phyloP scores from a whole-genome alignment of 2,888 invertebrate species.

The Acrobasis consociella region DNA sequence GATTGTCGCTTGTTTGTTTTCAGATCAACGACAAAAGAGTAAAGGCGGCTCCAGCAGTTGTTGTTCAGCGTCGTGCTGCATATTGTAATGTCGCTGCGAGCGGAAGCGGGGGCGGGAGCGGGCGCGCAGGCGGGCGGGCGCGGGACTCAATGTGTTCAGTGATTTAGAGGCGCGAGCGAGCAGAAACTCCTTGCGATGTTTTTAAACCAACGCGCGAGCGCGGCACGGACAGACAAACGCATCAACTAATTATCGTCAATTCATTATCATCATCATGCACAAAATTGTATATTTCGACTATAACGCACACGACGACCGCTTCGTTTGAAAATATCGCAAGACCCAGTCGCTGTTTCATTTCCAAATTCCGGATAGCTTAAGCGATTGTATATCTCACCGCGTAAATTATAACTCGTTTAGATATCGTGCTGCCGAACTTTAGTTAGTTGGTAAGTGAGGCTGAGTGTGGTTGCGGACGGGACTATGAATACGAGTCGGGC shows the following conservation, averaged over 20 bases:
- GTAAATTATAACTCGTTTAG: slow-evolving; percentile 66
- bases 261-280: slow-evolving; percentile 33
- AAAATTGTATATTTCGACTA: slow-evolving; percentile 30
- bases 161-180: slow-evolving; percentile 61
- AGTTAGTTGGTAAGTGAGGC: slow-evolving; percentile 51
- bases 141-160: slow-evolving; percentile 73
- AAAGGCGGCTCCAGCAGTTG: slow-evolving; percentile 97
- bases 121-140: slow-evolving; percentile 50
- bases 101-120: slow-evolving; percentile 46
- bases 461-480: slow-evolving; percentile 22
- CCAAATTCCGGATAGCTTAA: slow-evolving; percentile 56
- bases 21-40: slow-evolving; percentile 98
- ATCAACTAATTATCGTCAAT: slow-evolving; percentile 25
- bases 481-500: slow-evolving; percentile 11
- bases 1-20: slow-evolving; percentile 53
- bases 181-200: slow-evolving; percentile 62
- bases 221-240: slow-evolving; percentile 16
- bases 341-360: slow-evolving; percentile 43
- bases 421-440: slow-evolving; percentile 60
- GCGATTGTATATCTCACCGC: slow-evolving; percentile 67
- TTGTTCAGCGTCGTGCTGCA: slow-evolving; percentile 96
- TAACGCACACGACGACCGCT: slow-evolving; percentile 53
- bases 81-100: slow-evolving; percentile 87
- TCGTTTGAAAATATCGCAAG: slow-evolving; percentile 67
- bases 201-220: slow-evolving; percentile 48